Base-by-base conservation (phyloP, 2,888 invertebrate genomes). In the Petrolisthes manimaculis region DNA sequence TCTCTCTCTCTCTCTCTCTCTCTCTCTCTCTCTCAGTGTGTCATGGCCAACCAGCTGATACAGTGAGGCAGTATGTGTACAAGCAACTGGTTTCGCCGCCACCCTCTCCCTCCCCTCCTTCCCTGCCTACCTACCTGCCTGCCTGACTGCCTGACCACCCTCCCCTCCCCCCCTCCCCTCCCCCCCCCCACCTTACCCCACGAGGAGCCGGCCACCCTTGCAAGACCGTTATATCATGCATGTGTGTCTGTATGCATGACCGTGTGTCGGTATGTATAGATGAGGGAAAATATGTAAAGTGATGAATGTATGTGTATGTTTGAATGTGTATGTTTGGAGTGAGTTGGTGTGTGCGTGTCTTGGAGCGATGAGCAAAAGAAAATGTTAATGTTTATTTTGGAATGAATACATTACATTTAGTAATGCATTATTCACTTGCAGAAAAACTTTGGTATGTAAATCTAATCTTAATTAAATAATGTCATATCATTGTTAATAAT, bases 201-300 rank as follows among this genome's bases (percentile, higher is more conserved):
- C 71, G 5, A n/a, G 61, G 61, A 61, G 61, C 8, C 61, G 14
- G 61, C 61, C 71, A 71, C 71, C 71, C 71, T 71, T 71, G 71
- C n/a, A 75, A 77, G 74, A 84, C 55, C 55, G 74, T 56, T 77
- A 84, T 77, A 81, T 81, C 81, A 84, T 84, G 56, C 56, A 84
- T 84, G 75, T 79, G 75, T 77, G 78, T 77, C 21, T 84, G 78
- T 77, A 21, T 84, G 78, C 74, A 84, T 84, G 61, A 61, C 14
- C 74, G 51, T 84, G 21, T 84, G 61, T 71, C 14, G 61, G 61
- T 6, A 14, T 14, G 14, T 61, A 61, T 9, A 61, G 61, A 14
- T 14, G 61, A 61, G 71, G 71, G 5, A 18, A 14, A 71, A 5
- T 71, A 71, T 18, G n/a, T 14, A n/a, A 5, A 71, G 9, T 12